A percentile compares a stretch with the other conserved stretches of the same genome.
Evolutionary conservation across 2,113 vertebrate species (phyloP).

Genomic region (Dunckerocampus dactyliophorus): DNA sequence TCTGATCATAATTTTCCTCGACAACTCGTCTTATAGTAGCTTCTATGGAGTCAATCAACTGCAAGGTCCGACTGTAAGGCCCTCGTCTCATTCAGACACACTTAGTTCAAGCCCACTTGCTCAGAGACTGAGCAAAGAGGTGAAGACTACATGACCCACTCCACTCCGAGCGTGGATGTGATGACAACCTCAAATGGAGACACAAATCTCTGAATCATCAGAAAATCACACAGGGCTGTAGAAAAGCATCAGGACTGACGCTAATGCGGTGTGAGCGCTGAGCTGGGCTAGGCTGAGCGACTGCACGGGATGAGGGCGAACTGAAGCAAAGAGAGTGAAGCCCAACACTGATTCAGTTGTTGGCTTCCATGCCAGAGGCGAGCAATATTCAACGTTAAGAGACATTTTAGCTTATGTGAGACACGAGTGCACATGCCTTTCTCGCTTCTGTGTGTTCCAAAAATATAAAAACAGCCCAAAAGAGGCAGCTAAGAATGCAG

Average conservation of each 20-base stretch:
- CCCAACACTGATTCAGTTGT: constrained; percentile 14
- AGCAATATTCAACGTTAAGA: constrained; percentile 11
- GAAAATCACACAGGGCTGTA: constrained; percentile 45
- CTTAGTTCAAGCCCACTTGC: constrained; percentile 24
- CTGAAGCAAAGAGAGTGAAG: constrained; percentile 34
- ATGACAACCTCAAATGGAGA: constrained; percentile 53
- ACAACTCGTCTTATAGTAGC: constrained; percentile 3
- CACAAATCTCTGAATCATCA: constrained; percentile 66
- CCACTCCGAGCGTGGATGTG: constrained; percentile 33
- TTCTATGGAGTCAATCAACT: constrained; percentile 30
- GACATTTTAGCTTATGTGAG: background rate
- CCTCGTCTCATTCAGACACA: constrained; percentile 20
- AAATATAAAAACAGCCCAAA: no score
- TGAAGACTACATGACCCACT: constrained; percentile 25
- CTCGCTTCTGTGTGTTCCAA: no score
- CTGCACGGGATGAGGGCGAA: constrained; percentile 30
- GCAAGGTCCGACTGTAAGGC: constrained; percentile 12
- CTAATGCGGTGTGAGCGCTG: constrained; percentile 61
- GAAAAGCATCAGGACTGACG: constrained; percentile 57
- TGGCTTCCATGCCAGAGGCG: background rate
- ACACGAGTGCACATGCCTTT: no score
- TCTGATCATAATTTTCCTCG: background rate
- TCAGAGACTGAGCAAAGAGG: constrained; percentile 26
- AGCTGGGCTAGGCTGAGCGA: constrained; percentile 34
- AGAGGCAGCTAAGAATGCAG: no score